A percentile compares a stretch with the other conserved stretches of the same genome.
phyloP scores from a whole-genome alignment of 2,797 vertebrate genomes.

The Myotis pilosus region DNA sequence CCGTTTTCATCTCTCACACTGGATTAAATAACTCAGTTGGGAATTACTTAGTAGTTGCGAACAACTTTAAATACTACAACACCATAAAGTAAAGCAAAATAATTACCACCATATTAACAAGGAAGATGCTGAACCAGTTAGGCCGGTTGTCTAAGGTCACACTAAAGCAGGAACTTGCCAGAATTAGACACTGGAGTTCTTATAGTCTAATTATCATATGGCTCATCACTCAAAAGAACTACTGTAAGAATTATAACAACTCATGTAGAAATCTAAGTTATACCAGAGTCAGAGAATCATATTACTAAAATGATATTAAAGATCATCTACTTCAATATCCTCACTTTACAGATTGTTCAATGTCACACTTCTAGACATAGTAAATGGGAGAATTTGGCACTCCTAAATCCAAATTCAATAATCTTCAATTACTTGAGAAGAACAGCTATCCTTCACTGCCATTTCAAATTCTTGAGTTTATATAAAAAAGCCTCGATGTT shows the following conservation, averaged over 20 bases:
- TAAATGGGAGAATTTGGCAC: background rate
- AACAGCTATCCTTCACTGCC: background rate
- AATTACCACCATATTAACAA: conserved; percentile 42
- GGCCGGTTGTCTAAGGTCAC: conserved; percentile 22
- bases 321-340: background rate
- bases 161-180: background rate
- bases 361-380: background rate
- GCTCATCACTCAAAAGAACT: background rate
- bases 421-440: background rate
- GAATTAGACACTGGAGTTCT: conserved; percentile 21
- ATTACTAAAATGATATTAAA: background rate
- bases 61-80: conserved; percentile 20
- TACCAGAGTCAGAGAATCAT: background rate
- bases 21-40: background rate
- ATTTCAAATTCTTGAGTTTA: conserved; percentile 25
- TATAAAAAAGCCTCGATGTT: background rate
- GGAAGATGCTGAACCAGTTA: conserved; percentile 32
- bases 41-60: conserved; percentile 22
- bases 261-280: conserved; percentile 12
- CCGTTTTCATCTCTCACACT: conserved; percentile 15
- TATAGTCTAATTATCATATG: background rate
- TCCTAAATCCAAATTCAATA: background rate
- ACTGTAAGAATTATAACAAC: conserved; percentile 21
- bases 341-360: conserved; percentile 7
- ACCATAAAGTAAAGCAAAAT: conserved; percentile 38